These are phyloP conservation scores for Theonella swinhoei DNA, from an alignment of 37 sponge, comb jelly and placozoan species.

Conservation along the genomic window DNA sequence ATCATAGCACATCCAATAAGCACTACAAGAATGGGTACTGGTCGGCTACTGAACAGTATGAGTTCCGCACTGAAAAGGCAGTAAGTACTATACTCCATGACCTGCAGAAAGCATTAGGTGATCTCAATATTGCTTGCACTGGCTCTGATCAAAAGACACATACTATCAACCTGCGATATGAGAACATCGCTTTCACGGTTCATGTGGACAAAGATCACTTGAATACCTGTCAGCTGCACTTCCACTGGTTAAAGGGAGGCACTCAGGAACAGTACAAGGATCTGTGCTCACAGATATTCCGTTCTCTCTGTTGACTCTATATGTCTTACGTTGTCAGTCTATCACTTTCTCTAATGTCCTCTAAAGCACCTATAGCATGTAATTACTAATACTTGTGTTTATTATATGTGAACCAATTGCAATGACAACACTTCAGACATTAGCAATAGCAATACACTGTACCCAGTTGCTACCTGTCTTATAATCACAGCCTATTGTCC, in stretches of 20 bases:
- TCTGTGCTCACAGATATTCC: slow-evolving; percentile 35
- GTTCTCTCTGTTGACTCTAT: background rate
- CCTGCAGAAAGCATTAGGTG: slow-evolving; percentile 32
- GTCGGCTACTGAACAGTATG: background rate
- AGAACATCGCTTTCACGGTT: slow-evolving; percentile 11
- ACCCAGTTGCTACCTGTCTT: slow-evolving; percentile 18
- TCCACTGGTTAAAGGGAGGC: slow-evolving; percentile 65
- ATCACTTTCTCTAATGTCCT: no score
- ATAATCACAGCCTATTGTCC: background rate
- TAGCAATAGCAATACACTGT: slow-evolving; percentile 9
- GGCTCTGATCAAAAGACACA: slow-evolving; percentile 14
- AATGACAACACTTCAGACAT: no score
- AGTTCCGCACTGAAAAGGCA: slow-evolving; percentile 14
- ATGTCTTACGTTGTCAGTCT: no score
- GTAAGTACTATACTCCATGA: slow-evolving; percentile 46
- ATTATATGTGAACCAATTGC: no score
- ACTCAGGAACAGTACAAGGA: slow-evolving; percentile 16
- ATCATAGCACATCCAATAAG: background rate
- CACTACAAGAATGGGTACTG: slow-evolving; percentile 1
- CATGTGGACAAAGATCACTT: slow-evolving; percentile 19
- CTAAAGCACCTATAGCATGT: no score
- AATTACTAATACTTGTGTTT: no score
- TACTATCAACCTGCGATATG: slow-evolving; percentile 7
- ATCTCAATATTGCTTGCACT: slow-evolving; percentile 14
- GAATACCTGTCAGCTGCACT: slow-evolving; percentile 30